phyloP scores from a whole-genome alignment of 2,797 vertebrate genomes.

The Acanthornis magna region DNA sequence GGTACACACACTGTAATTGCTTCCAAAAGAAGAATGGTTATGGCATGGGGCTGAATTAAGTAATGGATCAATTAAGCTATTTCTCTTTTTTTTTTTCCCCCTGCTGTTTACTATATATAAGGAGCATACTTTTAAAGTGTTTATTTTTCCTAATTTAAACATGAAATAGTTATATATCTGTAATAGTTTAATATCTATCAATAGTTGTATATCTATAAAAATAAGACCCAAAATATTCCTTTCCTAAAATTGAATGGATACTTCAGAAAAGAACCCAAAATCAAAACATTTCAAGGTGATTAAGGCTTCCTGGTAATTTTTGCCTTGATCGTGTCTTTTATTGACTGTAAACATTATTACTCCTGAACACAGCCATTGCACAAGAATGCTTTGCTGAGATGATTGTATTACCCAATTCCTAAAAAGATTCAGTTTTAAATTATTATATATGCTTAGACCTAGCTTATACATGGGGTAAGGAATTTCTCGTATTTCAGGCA shows the following conservation, averaged over 20 bases:
- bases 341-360: neutral
- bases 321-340: neutral
- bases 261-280: neutral
- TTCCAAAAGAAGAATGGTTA: neutral
- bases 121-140: neutral
- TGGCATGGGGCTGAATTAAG: conserved; percentile 1
- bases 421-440: neutral
- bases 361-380: neutral
- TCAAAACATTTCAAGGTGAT: neutral
- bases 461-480: neutral
- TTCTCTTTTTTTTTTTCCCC: neutral
- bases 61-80: conserved; percentile 6
- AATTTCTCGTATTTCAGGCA: neutral
- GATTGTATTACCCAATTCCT: neutral
- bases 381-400: neutral
- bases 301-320: neutral
- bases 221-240: neutral
- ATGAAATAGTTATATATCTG: neutral
- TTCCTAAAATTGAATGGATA: neutral
- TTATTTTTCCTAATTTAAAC: neutral
- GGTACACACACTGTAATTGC: neutral
- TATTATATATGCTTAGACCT: neutral
- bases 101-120: neutral
- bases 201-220: neutral
- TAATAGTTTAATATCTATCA: neutral